Evolutionary conservation across 2,113 vertebrate genomes (phyloP).

Genomic region (Percopsis transmontana): DNA sequence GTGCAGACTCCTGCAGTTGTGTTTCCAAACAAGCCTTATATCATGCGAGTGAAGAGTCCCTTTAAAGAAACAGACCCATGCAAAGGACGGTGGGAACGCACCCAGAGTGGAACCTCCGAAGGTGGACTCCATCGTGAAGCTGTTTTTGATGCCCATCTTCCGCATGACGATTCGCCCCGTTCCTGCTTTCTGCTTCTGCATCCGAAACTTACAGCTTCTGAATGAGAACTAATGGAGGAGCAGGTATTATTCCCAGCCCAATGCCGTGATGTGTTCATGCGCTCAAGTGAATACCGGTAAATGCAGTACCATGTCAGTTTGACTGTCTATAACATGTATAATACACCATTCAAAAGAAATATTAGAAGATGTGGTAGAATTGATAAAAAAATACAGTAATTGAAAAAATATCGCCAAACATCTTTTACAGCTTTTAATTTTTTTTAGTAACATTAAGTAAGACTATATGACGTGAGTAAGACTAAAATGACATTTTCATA

Average conservation of each 20-base stretch:
- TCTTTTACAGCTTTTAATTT: too few species aligned
- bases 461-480: too few species aligned
- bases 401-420: not conserved
- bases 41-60: too few species aligned
- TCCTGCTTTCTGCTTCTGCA: slow-evolving; percentile 89
- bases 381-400: not conserved
- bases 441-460: too few species aligned
- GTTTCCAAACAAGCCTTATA: not conserved
- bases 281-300: too few species aligned
- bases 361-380: not conserved
- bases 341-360: not conserved
- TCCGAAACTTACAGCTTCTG: slow-evolving; percentile 89
- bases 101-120: slow-evolving; percentile 91
- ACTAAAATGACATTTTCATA: too few species aligned
- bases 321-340: too few species aligned
- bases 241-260: not conserved
- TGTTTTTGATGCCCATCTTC: slow-evolving; percentile 88
- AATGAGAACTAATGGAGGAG: slow-evolving; percentile 86
- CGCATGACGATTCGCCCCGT: slow-evolving; percentile 91
- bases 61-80: not conserved
- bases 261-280: too few species aligned
- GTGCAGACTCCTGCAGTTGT: not conserved
- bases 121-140: slow-evolving; percentile 92
- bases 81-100: slow-evolving; percentile 55
- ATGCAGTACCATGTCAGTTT: too few species aligned